Conservation (phyloP, 2,797 vertebrate genomes). For the Mus caroli region DNA sequence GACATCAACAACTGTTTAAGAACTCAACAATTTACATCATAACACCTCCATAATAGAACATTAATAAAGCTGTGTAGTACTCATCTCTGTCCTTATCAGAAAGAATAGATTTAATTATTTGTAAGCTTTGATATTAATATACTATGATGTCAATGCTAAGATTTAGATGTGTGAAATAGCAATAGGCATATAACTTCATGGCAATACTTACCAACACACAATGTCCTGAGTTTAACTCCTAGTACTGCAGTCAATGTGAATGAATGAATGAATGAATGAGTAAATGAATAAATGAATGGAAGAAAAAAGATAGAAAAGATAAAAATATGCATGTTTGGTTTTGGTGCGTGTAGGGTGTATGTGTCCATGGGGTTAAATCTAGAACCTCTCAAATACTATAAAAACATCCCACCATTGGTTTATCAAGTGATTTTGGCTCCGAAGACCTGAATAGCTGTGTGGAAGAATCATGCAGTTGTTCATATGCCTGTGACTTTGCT, state of each 20-base stretch:
- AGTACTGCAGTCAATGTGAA: neutral
- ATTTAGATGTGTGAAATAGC: neutral
- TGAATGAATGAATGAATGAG: neutral
- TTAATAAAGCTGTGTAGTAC: neutral
- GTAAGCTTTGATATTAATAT: slow-evolving; percentile 9
- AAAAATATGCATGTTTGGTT: neutral
- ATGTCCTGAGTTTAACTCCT: neutral
- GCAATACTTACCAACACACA: neutral
- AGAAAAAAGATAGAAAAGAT: neutral
- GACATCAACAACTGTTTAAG: neutral
- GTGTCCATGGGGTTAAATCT: neutral
- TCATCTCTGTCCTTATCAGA: neutral
- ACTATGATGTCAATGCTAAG: neutral
- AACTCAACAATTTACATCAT: neutral
- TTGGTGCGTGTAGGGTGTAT: too few species aligned
- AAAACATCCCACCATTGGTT: neutral
- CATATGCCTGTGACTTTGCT: neutral
- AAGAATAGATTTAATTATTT: neutral
- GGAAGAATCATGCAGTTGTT: neutral
- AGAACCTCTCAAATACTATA: neutral
- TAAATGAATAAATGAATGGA: neutral
- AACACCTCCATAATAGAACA: neutral
- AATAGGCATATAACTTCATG: neutral
- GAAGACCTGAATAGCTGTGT: slow-evolving; percentile 27
- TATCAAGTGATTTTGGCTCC: neutral